Percentiles rank a stretch among this genome's conserved stretches.
phyloP scores from a whole-genome alignment of 2,888 invertebrate species.

The Phanerotoma sp. region DNA sequence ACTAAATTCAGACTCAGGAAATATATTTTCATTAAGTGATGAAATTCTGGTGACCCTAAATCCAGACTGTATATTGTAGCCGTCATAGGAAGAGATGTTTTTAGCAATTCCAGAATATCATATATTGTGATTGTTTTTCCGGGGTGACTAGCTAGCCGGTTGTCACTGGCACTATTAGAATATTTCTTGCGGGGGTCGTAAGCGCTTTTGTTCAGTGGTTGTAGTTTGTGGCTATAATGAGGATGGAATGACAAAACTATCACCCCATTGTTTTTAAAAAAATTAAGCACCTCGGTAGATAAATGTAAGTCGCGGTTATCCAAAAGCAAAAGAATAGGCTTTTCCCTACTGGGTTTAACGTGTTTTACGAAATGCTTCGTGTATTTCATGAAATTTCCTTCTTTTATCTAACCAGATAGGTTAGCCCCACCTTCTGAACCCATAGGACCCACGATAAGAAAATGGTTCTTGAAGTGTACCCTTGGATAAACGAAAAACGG shows the following conservation, averaged over 20 bases:
- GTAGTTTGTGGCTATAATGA: conserved; percentile 48
- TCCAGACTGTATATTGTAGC: conserved; percentile 31
- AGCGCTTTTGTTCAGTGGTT: conserved; percentile 45
- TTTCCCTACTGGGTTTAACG: conserved; percentile 15
- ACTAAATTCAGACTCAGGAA: conserved; percentile 11
- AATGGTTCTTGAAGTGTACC: conserved; percentile 30
- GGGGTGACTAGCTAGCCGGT: conserved; percentile 40
- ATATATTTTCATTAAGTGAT: conserved; percentile 33
- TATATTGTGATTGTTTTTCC: conserved; percentile 41
- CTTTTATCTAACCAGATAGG: conserved; percentile 38
- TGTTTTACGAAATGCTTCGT: conserved; percentile 33
- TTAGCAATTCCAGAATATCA: conserved; percentile 39
- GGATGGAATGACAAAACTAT: conserved; percentile 45
- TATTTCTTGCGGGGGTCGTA: conserved; percentile 46
- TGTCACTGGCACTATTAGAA: conserved; percentile 38
- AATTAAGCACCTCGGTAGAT: conserved; percentile 36
- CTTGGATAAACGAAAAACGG: conserved; percentile 45
- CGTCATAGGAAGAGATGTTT: conserved; percentile 24
- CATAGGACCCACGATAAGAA: conserved; percentile 21
- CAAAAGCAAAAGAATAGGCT: conserved; percentile 13
- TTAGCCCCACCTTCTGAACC: conserved; percentile 34
- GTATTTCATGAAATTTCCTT: conserved; percentile 13
- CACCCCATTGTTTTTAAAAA: conserved; percentile 45
- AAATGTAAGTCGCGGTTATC: conserved; percentile 27
- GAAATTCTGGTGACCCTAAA: conserved; percentile 33